These are phyloP conservation scores for Drosophila birchii DNA, from an alignment of 2,888 invertebrate genomes.

Conservation along the genomic window DNA sequence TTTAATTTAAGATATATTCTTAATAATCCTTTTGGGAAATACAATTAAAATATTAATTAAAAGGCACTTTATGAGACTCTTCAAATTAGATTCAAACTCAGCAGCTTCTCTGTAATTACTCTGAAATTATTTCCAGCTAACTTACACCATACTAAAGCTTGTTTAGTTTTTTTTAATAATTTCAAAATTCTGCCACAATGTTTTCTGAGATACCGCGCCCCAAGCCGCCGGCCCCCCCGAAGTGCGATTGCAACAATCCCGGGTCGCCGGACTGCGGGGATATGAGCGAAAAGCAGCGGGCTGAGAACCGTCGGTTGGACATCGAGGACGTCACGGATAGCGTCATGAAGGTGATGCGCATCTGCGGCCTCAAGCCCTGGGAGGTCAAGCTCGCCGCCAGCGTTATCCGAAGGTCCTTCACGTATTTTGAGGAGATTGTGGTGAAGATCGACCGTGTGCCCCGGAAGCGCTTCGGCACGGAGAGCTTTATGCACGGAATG, in stretches of 20 bases:
- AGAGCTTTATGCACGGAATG: conserved; percentile 75
- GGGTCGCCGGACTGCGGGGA: conserved; percentile 21
- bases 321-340: conserved; percentile 58
- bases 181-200: conserved; percentile 1
- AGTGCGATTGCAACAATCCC: conserved; percentile 44
- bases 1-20: background rate
- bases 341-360: conserved; percentile 64
- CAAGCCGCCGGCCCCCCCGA: background rate
- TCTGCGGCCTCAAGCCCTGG: conserved; percentile 76
- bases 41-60: no score
- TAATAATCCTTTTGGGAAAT: background rate
- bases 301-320: conserved; percentile 39
- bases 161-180: background rate
- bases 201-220: background rate
- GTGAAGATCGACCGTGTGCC: conserved; percentile 65
- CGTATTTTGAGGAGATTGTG: conserved; percentile 74
- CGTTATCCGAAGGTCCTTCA: conserved; percentile 62
- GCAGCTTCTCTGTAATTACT: background rate
- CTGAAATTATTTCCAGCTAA: background rate
- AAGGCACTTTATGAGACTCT: background rate
- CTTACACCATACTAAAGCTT: background rate
- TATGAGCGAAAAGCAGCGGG: background rate
- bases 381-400: conserved; percentile 58
- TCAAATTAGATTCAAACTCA: background rate
- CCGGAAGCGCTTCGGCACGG: conserved; percentile 69